Evolutionary conservation across 2,113 vertebrate species (phyloP), one percentile per base, ranked within the genome.

Genomic region (Xiphophorus maculatus): DNA sequence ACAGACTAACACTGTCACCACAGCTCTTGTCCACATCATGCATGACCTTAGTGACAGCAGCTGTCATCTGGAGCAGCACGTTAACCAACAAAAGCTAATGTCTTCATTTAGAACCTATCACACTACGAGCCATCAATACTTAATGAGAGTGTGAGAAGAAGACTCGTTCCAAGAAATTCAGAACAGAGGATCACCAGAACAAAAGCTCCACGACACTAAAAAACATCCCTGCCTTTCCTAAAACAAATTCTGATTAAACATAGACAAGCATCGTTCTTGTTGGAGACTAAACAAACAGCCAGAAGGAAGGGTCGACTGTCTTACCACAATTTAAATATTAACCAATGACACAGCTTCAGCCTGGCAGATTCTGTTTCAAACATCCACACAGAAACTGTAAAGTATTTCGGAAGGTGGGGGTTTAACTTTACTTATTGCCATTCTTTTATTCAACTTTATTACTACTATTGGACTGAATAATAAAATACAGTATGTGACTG

Each of bases 121-220:
- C 71, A n/a, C 68, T 62, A 61, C 72, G 25, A 14, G 25, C 40
- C 54, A 80, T 84, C 63, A 81, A 84, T 86, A 76, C 17, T 81
- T 74, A 63, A 80, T 83, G 66, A 76, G 64, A 22, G 33, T 22
- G 61, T 73, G 54, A 30, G 58, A 77, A 74, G 64, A 60, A 37
- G 32, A 42, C 30, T 48, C 12, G 69, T 71, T 82, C 32, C 61
- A 68, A 29, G 27, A 32, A 32, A 15, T 60, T 29, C 64, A 60
- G 17, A 14, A 74, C 66, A 54, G 58, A 69, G 54, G 54, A 48
- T 29, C 58, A 27, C 19, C 25, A 3, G 40, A 74, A 42, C 10
- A 67, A 29, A 68, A 30, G 48, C 51, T 27, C 2, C 61, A 48
- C n/a, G 54, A 30, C 6, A 32, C 35, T 2, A 15, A 51, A 9